Conservation (phyloP, 2,113 vertebrate genomes). For the Oryzias woworae region DNA sequence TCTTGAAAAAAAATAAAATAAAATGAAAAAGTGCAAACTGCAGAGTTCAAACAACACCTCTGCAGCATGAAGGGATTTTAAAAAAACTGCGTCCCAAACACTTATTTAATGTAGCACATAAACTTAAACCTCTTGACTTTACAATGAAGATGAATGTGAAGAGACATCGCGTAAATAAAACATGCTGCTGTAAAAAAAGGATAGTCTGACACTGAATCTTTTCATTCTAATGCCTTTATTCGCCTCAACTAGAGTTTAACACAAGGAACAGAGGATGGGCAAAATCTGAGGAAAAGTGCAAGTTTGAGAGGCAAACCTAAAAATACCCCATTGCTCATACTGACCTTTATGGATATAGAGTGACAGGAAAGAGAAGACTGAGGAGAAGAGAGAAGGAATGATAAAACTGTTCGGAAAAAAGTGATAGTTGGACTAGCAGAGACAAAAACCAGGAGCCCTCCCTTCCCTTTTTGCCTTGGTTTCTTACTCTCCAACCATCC, state of each 20-base stretch:
- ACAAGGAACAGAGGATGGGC: constrained; percentile 15
- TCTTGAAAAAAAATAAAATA: constrained; percentile 5
- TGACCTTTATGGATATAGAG: constrained; percentile 73
- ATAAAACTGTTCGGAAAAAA: constrained; percentile 37
- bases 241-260: constrained; percentile 58
- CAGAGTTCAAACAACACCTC: constrained; percentile 14
- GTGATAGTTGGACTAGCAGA: constrained; percentile 49
- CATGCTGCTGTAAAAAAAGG: constrained; percentile 44
- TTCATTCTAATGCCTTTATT: constrained; percentile 49
- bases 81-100: not conserved
- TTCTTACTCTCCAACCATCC: constrained; percentile 33
- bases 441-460: constrained; percentile 29
- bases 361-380: constrained; percentile 50
- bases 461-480: constrained; percentile 20
- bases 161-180: constrained; percentile 20
- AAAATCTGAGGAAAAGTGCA: constrained; percentile 43
- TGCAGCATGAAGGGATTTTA: constrained; percentile 12
- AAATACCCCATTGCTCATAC: constrained; percentile 69
- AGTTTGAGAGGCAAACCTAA: constrained; percentile 60
- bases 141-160: constrained; percentile 12
- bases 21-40: constrained; percentile 30
- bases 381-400: constrained; percentile 29
- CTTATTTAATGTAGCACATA: constrained; percentile 7
- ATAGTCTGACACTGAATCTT: constrained; percentile 52
- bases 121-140: constrained; percentile 19